phyloP scores from a whole-genome alignment of 2,888 invertebrate species.

The Apamea sordens region DNA sequence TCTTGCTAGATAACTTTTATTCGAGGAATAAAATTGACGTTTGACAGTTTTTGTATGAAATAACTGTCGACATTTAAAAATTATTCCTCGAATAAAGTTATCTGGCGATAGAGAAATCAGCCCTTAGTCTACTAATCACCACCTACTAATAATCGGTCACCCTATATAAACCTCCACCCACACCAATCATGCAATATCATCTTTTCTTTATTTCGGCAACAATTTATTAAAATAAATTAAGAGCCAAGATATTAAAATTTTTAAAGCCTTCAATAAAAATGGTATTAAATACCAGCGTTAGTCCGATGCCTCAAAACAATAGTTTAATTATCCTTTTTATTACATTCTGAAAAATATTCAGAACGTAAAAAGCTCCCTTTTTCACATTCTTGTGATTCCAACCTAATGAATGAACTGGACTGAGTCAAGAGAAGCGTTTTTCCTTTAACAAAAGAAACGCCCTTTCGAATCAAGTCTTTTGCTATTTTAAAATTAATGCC shows the following conservation, averaged over 20 bases:
- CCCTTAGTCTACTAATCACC: too few species aligned
- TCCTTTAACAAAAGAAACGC: background rate
- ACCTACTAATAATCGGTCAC: too few species aligned
- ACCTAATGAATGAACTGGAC: background rate
- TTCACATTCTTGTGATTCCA: background rate
- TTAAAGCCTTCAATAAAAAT: background rate
- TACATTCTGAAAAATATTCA: background rate
- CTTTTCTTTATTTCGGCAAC: too few species aligned
- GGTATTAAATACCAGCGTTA: background rate
- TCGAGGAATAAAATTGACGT: too few species aligned
- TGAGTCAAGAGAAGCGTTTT: slow-evolving; percentile 3
- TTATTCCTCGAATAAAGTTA: too few species aligned
- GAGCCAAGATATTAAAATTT: background rate
- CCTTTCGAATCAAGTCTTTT: background rate
- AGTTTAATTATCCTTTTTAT: background rate
- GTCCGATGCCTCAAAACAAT: background rate
- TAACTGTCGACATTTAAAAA: too few species aligned
- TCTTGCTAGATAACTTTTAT: too few species aligned
- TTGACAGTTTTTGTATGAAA: too few species aligned
- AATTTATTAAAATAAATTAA: background rate
- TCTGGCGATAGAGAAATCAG: too few species aligned
- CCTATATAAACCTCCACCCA: too few species aligned
- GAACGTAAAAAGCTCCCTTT: background rate
- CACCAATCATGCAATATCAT: too few species aligned
- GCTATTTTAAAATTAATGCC: background rate